Conservation (phyloP, 2,113 vertebrate species). For the Blennius ocellaris region DNA sequence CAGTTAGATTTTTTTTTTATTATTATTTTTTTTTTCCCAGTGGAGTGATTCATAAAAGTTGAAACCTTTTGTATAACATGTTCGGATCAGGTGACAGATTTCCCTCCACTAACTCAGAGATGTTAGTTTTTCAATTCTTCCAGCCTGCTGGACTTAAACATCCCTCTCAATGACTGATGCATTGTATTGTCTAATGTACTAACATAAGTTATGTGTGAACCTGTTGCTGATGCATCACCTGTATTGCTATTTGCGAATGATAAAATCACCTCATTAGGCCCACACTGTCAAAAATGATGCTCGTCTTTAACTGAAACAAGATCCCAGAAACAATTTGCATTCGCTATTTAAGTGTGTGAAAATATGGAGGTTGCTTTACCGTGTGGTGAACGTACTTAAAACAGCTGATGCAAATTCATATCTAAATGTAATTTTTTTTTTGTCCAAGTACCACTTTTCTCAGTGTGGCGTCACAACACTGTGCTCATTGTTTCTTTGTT, state of each 20-base stretch:
- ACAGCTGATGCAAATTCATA: slow-evolving; percentile 44
- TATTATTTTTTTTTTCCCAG: slow-evolving; percentile 14
- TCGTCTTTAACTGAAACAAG: slow-evolving; percentile 28
- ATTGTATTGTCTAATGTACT: slow-evolving; percentile 73
- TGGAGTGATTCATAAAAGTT: slow-evolving; percentile 35
- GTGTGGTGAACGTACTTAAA: slow-evolving; percentile 33
- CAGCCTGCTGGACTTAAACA: slow-evolving; percentile 28
- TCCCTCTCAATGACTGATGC: slow-evolving; percentile 69
- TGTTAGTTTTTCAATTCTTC: slow-evolving; percentile 36
- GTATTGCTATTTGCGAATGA: slow-evolving; percentile 60
- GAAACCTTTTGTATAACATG: slow-evolving; percentile 22
- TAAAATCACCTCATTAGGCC: slow-evolving; percentile 69
- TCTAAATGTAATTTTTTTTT: slow-evolving; percentile 17
- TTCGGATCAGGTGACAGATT: slow-evolving; percentile 43
- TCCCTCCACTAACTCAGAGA: neutral
- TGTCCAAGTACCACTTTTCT: slow-evolving; percentile 61
- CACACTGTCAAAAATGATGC: slow-evolving; percentile 70
- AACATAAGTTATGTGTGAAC: slow-evolving; percentile 75
- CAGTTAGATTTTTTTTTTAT: slow-evolving; percentile 25
- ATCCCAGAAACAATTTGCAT: slow-evolving; percentile 46
- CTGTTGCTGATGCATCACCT: slow-evolving; percentile 73
- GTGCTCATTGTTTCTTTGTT: slow-evolving; percentile 69
- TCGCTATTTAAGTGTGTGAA: slow-evolving; percentile 37
- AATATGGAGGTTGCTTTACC: slow-evolving; percentile 18
- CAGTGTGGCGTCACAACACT: slow-evolving; percentile 62